Conservation (phyloP, 2,797 vertebrate species). For the Microcaecilia unicolor region DNA sequence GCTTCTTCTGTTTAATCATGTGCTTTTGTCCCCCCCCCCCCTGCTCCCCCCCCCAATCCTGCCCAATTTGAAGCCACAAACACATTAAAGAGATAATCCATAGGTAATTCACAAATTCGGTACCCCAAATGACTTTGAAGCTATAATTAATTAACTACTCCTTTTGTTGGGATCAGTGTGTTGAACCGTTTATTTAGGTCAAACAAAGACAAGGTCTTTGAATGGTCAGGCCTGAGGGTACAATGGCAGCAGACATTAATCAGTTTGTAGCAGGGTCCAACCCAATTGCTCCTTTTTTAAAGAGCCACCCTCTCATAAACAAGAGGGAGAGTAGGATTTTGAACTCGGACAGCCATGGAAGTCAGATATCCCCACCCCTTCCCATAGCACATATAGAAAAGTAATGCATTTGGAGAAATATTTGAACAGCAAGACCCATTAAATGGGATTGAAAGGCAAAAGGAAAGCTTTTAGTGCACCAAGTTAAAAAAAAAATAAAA, state of each 20-base stretch:
- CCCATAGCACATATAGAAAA: too few species aligned
- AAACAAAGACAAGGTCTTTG: conserved; percentile 65
- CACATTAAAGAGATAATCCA: conserved; percentile 73
- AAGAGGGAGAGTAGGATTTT: too few species aligned
- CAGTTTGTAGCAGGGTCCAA: conserved; percentile 69
- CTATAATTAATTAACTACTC: conserved; percentile 61
- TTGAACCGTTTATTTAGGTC: conserved; percentile 81
- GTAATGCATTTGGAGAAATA: not conserved
- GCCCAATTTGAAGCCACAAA: conserved; percentile 62
- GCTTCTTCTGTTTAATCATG: too few species aligned
- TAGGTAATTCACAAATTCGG: conserved; percentile 76
- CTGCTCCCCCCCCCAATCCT: conserved; percentile 39
- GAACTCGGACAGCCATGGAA: too few species aligned
- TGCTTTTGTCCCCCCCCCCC: too few species aligned
- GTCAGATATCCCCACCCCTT: too few species aligned
- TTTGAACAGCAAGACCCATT: not conserved
- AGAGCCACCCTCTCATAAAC: conserved; percentile 24
- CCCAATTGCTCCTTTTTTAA: conserved; percentile 33
- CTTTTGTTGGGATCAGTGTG: conserved; percentile 56
- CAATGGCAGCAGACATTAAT: conserved; percentile 63
- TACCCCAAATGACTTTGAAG: conserved; percentile 54
- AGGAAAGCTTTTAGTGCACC: not conserved
- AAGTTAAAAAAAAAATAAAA: not conserved
- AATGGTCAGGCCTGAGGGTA: conserved; percentile 50
- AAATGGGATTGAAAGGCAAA: too few species aligned